Evolutionary conservation across 2,888 invertebrate species (phyloP).

Genomic region (Tiliacea aurago): DNA sequence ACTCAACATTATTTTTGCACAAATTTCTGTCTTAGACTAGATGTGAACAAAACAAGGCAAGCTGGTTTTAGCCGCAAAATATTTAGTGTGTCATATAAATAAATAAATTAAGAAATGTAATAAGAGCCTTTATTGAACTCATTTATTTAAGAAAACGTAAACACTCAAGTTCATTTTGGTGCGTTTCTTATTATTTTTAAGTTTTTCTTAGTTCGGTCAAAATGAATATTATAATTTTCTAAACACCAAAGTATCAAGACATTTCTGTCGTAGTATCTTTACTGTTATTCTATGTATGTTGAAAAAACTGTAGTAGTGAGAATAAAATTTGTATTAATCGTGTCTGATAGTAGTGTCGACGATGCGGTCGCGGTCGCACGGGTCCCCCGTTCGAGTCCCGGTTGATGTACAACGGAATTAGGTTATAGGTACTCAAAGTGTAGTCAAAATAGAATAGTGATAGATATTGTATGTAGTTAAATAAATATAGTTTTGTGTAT

Average conservation of each 20-base stretch:
- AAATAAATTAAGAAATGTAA: not conserved
- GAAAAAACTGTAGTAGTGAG: constrained; percentile 79
- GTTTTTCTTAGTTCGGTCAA: not conserved
- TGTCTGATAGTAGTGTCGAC: constrained; percentile 77
- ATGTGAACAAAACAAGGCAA: not conserved
- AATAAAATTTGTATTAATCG: constrained; percentile 82
- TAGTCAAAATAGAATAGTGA: constrained; percentile 14
- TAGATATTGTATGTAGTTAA: not conserved
- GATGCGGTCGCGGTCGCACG: constrained; percentile 78
- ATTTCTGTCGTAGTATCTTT: constrained; percentile 58
- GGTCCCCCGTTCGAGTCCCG: constrained; percentile 71
- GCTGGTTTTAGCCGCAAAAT: not conserved
- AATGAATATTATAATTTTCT: constrained; percentile 17
- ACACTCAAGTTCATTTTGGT: not conserved
- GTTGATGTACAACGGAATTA: constrained; percentile 28
- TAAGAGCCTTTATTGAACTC: not conserved
- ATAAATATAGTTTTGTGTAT: constrained; percentile 5
- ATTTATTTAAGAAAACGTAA: not conserved
- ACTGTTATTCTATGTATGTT: constrained; percentile 67
- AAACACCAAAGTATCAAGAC: constrained; percentile 75
- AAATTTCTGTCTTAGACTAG: not conserved
- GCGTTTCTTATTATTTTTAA: not conserved
- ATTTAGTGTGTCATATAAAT: not conserved
- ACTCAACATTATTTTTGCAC: not conserved
- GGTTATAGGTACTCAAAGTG: too few species aligned